Evolutionary conservation across 2,797 vertebrate genomes (phyloP), one percentile per base, ranked within the genome.

Genomic region (Psittacula echo): DNA sequence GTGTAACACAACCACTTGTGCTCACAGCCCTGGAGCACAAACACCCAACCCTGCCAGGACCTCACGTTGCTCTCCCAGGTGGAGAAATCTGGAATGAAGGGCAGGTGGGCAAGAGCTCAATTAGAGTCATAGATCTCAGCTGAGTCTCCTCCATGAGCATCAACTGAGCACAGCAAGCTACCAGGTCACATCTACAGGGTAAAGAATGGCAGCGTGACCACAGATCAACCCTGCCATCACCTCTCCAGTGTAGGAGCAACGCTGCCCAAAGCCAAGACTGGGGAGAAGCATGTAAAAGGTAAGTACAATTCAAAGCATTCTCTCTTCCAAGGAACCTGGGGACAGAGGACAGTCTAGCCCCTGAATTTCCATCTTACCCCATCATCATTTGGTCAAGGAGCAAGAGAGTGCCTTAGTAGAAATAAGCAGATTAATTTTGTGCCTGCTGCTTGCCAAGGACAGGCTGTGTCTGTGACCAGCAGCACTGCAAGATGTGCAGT

Each of bases 1-100:
- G 41, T 0, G 16, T 4, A 47, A 54, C 58, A n/a, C n/a, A 58
- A 5, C 48, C 48, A 8, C 11, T 2, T 4, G 3, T 19, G 61
- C 64, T 48, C 37, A 2, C 61, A 58, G 75, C 9, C 30, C 48
- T 7, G 37, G 26, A 22, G 14, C 56, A 77, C 48, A 11, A 41
- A 18, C 78, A 17, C 6, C 20, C 81, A 67, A 24, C 39, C 48
- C 62, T 58, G 54, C 54, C 6, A 2, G 2, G 4, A 45, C 13
- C 5, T 26, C 60, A 6, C 13, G 6, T 17, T 17, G 23, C 56
- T 80, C 30, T 79, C 22, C 26, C 53, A 23, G 13, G 42, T 10
- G 13, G 12, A 29, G 30, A 29, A 20, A 10, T 11, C 27, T 45
- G 48, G 24, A 39, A 10, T 51, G 53, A 60, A 79, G 47, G 32